These are phyloP conservation scores for Varanus salvator DNA, from an alignment of 2,113 vertebrate species.

Conservation along the genomic window DNA sequence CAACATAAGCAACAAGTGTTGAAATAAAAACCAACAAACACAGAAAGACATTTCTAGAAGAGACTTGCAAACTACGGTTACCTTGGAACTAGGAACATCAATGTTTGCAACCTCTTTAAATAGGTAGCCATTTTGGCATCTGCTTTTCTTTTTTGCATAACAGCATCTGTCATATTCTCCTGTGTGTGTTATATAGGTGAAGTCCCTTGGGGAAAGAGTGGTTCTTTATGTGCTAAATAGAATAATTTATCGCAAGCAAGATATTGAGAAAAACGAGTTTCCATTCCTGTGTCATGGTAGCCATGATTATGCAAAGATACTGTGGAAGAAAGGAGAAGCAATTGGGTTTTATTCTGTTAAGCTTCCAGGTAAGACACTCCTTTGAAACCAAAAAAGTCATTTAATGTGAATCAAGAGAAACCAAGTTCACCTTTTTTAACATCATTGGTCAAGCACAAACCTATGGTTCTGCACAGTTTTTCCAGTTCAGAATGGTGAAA, in stretches of 20 bases:
- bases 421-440: background rate
- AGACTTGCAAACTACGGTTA: background rate
- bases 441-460: background rate
- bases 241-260: slow-evolving; percentile 88
- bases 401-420: background rate
- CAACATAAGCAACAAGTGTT: background rate
- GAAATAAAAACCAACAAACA: too few species aligned
- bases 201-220: slow-evolving; percentile 86
- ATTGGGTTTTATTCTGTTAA: slow-evolving; percentile 95
- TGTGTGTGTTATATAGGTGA: slow-evolving; percentile 78
- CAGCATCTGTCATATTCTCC: background rate
- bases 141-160: background rate
- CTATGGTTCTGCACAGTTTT: background rate
- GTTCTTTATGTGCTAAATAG: slow-evolving; percentile 92
- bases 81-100: background rate
- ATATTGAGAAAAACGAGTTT: slow-evolving; percentile 82
- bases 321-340: slow-evolving; percentile 90
- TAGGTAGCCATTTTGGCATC: background rate
- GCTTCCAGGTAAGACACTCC: slow-evolving; percentile 79
- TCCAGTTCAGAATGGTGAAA: background rate
- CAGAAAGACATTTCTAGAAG: background rate
- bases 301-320: slow-evolving; percentile 86
- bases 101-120: background rate
- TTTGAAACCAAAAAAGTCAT: background rate
- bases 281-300: slow-evolving; percentile 89